Evolutionary conservation across 2,888 invertebrate species (phyloP).

Genomic region (Crepidodera aurea): DNA sequence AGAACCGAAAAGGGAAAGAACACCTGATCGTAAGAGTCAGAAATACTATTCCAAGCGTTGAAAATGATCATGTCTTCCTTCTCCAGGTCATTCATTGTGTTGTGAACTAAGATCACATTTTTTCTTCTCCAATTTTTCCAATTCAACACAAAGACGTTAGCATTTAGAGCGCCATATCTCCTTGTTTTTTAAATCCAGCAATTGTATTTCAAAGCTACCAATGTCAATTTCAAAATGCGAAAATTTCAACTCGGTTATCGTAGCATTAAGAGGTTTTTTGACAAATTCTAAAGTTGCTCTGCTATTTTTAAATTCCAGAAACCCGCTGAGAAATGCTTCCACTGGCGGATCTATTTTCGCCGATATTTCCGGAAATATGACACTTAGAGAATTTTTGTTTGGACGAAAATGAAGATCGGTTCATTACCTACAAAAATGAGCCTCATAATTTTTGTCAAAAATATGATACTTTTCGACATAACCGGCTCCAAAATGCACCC

Average conservation of each 20-base stretch:
- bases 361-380: no score
- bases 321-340: no score
- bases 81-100: slow-evolving; percentile 18
- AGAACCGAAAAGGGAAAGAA: slow-evolving; percentile 6
- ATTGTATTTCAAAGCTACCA: slow-evolving; percentile 22
- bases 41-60: slow-evolving; percentile 13
- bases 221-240: slow-evolving; percentile 10
- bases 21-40: slow-evolving; percentile 11
- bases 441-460: no score
- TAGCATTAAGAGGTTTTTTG: slow-evolving; percentile 22
- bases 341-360: no score
- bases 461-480: no score
- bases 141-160: slow-evolving; percentile 8
- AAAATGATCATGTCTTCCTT: slow-evolving; percentile 19
- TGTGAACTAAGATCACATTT: slow-evolving; percentile 15
- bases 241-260: slow-evolving; percentile 15
- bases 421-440: no score
- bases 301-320: slow-evolving; percentile 22
- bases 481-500: no score
- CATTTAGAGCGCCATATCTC: slow-evolving; percentile 10
- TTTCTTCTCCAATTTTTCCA: slow-evolving; percentile 19
- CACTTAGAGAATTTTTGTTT: no score
- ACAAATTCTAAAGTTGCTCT: slow-evolving; percentile 20
- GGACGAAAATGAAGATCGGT: no score
- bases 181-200: slow-evolving; percentile 24